Percentiles rank a stretch among this genome's conserved stretches.
These are phyloP conservation scores for Alviniconcha strummeri DNA, from an alignment of 2,888 invertebrate species.

Conservation along the genomic window DNA sequence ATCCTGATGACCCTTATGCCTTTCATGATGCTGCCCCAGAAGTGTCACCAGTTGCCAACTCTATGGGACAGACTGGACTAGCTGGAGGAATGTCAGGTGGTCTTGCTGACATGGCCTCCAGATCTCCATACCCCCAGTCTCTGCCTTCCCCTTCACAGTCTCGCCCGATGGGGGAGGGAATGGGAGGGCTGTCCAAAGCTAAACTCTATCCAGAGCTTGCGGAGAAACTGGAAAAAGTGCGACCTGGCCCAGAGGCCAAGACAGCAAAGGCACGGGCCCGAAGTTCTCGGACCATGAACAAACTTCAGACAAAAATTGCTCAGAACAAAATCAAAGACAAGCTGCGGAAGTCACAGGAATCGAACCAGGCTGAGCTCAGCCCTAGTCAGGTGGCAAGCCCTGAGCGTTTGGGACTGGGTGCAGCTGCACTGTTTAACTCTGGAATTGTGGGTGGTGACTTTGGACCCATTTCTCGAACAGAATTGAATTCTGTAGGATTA, in stretches of 20 bases:
- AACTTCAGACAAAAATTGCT: constrained; percentile 73
- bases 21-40: constrained; percentile 59
- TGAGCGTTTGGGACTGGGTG: constrained; percentile 28
- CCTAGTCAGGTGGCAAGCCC: constrained; percentile 44
- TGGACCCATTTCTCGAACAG: constrained; percentile 12
- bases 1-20: constrained; percentile 67
- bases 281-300: constrained; percentile 72
- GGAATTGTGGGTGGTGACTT: constrained; percentile 21
- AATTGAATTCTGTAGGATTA: neutral
- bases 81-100: constrained; percentile 30
- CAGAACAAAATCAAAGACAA: constrained; percentile 74
- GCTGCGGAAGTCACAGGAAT: constrained; percentile 50
- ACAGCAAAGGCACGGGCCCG: constrained; percentile 40
- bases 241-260: constrained; percentile 57
- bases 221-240: constrained; percentile 67
- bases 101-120: constrained; percentile 34
- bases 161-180: neutral
- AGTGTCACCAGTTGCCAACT: constrained; percentile 6
- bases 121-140: constrained; percentile 34
- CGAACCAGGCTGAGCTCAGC: constrained; percentile 42
- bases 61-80: neutral
- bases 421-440: neutral
- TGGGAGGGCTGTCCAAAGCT: constrained; percentile 54
- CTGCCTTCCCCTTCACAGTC: constrained; percentile 29
- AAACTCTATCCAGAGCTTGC: constrained; percentile 71